Base-by-base conservation (phyloP, 1,140 invertebrate species). In the Drosophila ambigua region DNA sequence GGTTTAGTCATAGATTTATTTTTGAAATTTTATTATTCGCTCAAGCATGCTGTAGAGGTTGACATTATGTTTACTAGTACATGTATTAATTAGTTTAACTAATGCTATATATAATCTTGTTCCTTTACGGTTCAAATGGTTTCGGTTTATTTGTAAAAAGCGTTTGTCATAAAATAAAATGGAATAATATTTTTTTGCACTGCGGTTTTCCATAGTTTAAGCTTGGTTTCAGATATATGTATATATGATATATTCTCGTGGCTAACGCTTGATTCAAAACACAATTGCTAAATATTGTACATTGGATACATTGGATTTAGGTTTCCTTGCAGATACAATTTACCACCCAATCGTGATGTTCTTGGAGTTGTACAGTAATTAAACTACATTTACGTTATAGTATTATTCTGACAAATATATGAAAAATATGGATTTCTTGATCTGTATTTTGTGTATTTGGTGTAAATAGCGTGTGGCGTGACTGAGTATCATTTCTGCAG, bases 111-210 rank as follows among this genome's bases (percentile, higher is more conserved):
- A 88, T 82, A 85, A 74, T 87, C 80, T 82, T 64, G 69, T 60
- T 66, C 50, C 50, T 75, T 68, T 54, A 66, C 48, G 72, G 58
- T 73, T 74, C 48, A 67, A 67, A 67, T 85, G 62, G 55, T 23
- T 69, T 77, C 50, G 43, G 48, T 77, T 80, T 73, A 74, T 52
- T 81, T 81, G 69, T 85, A 84, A 88, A 87, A 85, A 85, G 82
- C 82, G 71, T 46, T 85, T 88, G 66, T 85, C 83, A 77, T 88
- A 88, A 85, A 85, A 85, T 85, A 85, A 85, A 87, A 72, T 87
- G 69, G 74, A 81, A 66, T 76, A 75, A 65, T 79, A 71, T 76
- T 74, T 50, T 31, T 84, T 85, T 85, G 82, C 82, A 85, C 82
- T 78, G 78, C 65, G 51, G 71, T 79, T 85, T 78, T 68, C 65